phyloP scores from a whole-genome alignment of 1,140 invertebrate genomes.

The Charaxes varanes region DNA sequence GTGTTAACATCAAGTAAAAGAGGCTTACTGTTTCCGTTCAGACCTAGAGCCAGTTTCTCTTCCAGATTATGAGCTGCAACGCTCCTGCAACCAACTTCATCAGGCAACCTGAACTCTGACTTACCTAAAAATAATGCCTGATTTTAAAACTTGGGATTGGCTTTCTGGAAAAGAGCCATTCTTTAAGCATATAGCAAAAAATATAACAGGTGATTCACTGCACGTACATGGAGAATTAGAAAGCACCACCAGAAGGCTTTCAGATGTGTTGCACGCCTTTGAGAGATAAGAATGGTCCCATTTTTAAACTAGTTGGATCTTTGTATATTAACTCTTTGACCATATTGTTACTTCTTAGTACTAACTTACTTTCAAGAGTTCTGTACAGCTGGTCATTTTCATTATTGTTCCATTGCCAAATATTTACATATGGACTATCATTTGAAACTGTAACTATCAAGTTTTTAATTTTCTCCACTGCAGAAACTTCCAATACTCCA shows the following conservation, averaged over 20 bases:
- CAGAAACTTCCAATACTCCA: slow-evolving; percentile 46
- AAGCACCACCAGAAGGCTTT: too few species aligned
- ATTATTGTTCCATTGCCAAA: slow-evolving; percentile 26
- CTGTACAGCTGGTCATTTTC: slow-evolving; percentile 16
- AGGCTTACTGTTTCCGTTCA: slow-evolving; percentile 48
- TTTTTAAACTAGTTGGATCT: too few species aligned
- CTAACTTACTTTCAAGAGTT: slow-evolving; percentile 22
- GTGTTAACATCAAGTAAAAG: slow-evolving; percentile 47
- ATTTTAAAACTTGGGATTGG: too few species aligned
- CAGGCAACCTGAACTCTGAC: slow-evolving; percentile 14
- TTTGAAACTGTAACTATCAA: slow-evolving; percentile 36
- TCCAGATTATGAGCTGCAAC: slow-evolving; percentile 28
- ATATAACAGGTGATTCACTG: too few species aligned
- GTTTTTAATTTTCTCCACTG: slow-evolving; percentile 39
- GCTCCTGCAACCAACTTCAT: slow-evolving; percentile 37
- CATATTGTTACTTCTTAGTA: too few species aligned
- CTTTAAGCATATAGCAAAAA: too few species aligned
- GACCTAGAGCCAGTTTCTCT: slow-evolving; percentile 46
- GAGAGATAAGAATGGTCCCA: too few species aligned
- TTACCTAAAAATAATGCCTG: slow-evolving; percentile 24
- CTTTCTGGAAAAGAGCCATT: too few species aligned
- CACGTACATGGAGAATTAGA: too few species aligned
- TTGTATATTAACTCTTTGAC: too few species aligned
- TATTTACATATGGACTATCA: slow-evolving; percentile 26
- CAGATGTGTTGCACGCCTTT: too few species aligned